These are phyloP conservation scores for Gymnocheta viridis DNA, from an alignment of 2,888 invertebrate genomes.

Conservation along the genomic window DNA sequence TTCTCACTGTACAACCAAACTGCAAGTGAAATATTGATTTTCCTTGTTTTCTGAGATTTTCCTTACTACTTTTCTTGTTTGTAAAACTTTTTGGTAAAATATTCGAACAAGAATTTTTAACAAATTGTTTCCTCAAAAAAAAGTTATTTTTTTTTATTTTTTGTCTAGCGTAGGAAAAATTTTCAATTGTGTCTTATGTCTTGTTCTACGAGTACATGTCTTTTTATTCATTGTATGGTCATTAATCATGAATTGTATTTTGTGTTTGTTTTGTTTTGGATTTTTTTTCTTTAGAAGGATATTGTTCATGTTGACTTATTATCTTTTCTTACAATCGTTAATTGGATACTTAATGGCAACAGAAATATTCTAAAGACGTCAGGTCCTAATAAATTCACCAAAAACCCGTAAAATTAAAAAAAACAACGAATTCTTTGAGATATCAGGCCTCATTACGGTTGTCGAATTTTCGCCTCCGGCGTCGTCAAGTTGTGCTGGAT, in stretches of 20 bases:
- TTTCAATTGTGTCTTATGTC: neutral
- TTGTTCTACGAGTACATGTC: neutral
- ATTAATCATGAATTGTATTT: neutral
- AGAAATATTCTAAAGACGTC: too few relatives aligned
- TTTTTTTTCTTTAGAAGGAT: neutral
- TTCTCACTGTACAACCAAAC: neutral
- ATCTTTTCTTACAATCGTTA: too few relatives aligned
- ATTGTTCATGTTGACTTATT: neutral
- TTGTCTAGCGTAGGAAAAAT: neutral
- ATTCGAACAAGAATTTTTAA: neutral
- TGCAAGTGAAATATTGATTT: conserved; percentile 30
- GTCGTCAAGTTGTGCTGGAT: too few relatives aligned
- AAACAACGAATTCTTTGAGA: too few relatives aligned
- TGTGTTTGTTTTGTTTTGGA: neutral
- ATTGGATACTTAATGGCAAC: too few relatives aligned
- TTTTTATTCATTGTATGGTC: neutral
- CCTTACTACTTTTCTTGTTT: neutral
- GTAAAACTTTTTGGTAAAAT: neutral
- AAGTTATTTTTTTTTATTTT: neutral
- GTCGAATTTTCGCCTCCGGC: too few relatives aligned
- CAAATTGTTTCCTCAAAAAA: neutral
- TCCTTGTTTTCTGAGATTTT: neutral
- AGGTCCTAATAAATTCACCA: too few relatives aligned
- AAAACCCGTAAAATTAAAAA: too few relatives aligned
- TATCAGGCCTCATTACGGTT: too few relatives aligned